Percentiles rank a stretch among this genome's conserved stretches.
Conservation (phyloP, 2,113 vertebrate species). For the Diadophis punctatus region DNA sequence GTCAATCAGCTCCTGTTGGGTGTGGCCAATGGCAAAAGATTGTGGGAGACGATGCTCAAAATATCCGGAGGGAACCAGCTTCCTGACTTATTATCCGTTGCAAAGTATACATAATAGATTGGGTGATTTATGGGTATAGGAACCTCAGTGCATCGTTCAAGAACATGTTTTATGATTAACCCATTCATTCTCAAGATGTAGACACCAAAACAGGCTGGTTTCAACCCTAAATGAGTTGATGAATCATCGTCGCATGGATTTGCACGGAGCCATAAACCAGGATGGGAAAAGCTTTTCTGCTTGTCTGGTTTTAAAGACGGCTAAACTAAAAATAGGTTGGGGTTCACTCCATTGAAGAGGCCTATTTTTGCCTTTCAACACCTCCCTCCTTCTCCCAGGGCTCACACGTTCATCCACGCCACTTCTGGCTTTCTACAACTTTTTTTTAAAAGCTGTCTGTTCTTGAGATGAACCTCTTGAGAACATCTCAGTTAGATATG, state of each 20-base stretch:
- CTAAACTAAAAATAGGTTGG: not conserved
- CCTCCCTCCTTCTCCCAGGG: no score
- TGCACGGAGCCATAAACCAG: not conserved
- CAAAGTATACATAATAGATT: not conserved
- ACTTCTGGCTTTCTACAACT: no score
- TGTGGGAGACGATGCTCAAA: not conserved
- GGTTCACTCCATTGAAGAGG: not conserved
- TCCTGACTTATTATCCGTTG: not conserved
- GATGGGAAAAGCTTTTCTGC: not conserved
- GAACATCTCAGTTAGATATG: slow-evolving; percentile 41
- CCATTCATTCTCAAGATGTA: not conserved
- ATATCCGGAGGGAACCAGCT: not conserved
- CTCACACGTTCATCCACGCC: no score
- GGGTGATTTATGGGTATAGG: not conserved
- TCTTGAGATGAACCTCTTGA: slow-evolving; percentile 21
- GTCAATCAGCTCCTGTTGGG: not conserved
- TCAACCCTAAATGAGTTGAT: not conserved
- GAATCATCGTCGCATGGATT: not conserved
- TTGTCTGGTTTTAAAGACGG: not conserved
- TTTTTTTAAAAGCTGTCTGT: no score
- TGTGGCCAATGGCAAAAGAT: not conserved
- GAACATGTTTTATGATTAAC: not conserved
- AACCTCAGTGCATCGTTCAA: not conserved
- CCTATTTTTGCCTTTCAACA: no score
- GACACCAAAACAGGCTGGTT: not conserved